Conservation (phyloP, 2,888 invertebrate species). For the Zonitis immaculata region DNA sequence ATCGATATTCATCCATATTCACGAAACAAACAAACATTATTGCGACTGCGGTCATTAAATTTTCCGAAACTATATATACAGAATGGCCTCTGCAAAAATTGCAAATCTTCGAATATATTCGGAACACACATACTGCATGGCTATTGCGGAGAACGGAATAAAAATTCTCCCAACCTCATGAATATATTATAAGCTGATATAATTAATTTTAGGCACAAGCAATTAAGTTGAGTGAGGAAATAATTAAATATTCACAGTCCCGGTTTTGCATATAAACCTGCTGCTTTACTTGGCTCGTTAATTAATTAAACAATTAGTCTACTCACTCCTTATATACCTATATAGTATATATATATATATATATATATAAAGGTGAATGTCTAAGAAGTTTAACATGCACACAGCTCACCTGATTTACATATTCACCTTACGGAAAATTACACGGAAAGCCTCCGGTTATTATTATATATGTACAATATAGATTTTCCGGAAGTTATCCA, state of each 20-base stretch:
- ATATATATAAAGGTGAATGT: slow-evolving; percentile 9
- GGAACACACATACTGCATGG: no score
- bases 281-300: slow-evolving; percentile 24
- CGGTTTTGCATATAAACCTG: slow-evolving; percentile 33
- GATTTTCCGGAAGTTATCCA: slow-evolving; percentile 1
- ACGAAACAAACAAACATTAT: no score
- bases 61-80: no score
- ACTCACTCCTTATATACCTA: slow-evolving; percentile 9
- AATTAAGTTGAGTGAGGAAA: slow-evolving; percentile 34
- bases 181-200: slow-evolving; percentile 22
- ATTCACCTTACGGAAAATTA: background rate
- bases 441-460: slow-evolving; percentile 5
- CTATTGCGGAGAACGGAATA: background rate
- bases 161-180: slow-evolving; percentile 5
- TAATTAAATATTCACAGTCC: slow-evolving; percentile 33
- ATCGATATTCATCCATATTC: background rate
- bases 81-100: no score
- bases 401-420: background rate
- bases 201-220: slow-evolving; percentile 28
- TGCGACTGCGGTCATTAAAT: no score
- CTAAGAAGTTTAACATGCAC: slow-evolving; percentile 6
- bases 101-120: no score
- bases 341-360: no score
- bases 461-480: no score
- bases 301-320: slow-evolving; percentile 32